Percentiles rank a stretch among this genome's conserved stretches.
Evolutionary conservation across 2,797 vertebrate species (phyloP).

Genomic region (Silurus lanzhouensis): DNA sequence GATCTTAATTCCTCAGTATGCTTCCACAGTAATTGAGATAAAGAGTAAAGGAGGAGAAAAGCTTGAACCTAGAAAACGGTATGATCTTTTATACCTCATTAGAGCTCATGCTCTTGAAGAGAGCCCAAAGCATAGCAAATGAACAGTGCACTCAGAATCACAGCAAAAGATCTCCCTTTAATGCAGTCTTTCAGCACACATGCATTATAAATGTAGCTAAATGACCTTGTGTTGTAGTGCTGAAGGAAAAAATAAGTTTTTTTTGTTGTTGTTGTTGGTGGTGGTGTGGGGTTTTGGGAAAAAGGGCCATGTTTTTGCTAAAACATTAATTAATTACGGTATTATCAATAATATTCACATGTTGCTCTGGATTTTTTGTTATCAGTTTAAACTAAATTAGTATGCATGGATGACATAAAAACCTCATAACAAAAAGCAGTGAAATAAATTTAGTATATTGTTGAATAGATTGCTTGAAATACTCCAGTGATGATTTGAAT

Average conservation of each 20-base stretch:
- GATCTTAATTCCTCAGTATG: constrained; percentile 29
- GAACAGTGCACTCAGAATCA: constrained; percentile 58
- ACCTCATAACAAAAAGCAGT: background rate
- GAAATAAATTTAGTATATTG: background rate
- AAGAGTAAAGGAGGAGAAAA: constrained; percentile 53
- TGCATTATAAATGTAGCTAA: constrained; percentile 75
- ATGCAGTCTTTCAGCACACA: constrained; percentile 73
- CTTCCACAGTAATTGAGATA: constrained; percentile 62
- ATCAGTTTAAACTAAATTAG: constrained; percentile 13
- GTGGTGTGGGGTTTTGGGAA: constrained; percentile 38
- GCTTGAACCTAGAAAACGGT: constrained; percentile 52
- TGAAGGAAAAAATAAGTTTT: constrained; percentile 27
- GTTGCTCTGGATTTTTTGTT: constrained; percentile 38
- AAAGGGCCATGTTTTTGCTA: constrained; percentile 52
- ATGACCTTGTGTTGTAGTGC: constrained; percentile 58
- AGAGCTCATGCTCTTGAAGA: constrained; percentile 58
- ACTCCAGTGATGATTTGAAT: constrained; percentile 1
- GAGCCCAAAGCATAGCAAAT: constrained; percentile 63
- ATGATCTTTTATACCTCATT: constrained; percentile 58
- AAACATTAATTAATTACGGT: constrained; percentile 61
- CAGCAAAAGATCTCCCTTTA: constrained; percentile 66
- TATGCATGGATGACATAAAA: background rate
- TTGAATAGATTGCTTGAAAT: constrained; percentile 18
- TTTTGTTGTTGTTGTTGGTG: constrained; percentile 3
- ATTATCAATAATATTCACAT: constrained; percentile 46